Percentiles rank a stretch among this genome's conserved stretches.
These are phyloP conservation scores for Plemyria rubiginata DNA, from an alignment of 2,888 invertebrate species.

Conservation along the genomic window DNA sequence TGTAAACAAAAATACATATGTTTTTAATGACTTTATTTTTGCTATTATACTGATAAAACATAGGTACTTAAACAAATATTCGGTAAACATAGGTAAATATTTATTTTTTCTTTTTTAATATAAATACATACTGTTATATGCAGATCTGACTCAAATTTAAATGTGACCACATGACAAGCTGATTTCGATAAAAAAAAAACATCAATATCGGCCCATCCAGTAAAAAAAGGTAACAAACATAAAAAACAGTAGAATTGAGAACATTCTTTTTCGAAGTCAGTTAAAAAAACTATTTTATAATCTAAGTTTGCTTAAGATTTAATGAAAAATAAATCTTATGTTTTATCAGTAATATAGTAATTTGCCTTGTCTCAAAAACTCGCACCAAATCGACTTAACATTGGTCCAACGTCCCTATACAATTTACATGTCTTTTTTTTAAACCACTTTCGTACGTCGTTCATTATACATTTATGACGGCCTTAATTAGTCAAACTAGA, in stretches of 20 bases:
- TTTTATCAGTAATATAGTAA: conserved; percentile 23
- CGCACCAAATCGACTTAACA: conserved; percentile 62
- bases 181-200: too few species aligned
- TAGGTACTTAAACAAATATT: too few species aligned
- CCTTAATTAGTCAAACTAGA: conserved; percentile 24
- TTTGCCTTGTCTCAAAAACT: conserved; percentile 21
- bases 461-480: conserved; percentile 31
- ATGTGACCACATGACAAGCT: too few species aligned
- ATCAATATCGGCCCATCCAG: too few species aligned
- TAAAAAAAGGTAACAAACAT: too few species aligned
- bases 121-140: too few species aligned
- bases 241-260: too few species aligned
- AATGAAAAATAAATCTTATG: neutral
- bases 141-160: too few species aligned
- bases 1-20: conserved; percentile 30
- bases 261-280: too few species aligned
- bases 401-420: conserved; percentile 74
- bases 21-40: conserved; percentile 15
- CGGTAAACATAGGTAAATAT: neutral
- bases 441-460: conserved; percentile 48
- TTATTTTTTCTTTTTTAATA: too few species aligned
- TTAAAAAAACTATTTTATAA: too few species aligned
- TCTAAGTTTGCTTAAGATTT: too few species aligned
- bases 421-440: conserved; percentile 76
- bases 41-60: conserved; percentile 25